These are phyloP conservation scores for Gobionotothen gibberifrons DNA, from an alignment of 2,797 vertebrate species.

Conservation along the genomic window DNA sequence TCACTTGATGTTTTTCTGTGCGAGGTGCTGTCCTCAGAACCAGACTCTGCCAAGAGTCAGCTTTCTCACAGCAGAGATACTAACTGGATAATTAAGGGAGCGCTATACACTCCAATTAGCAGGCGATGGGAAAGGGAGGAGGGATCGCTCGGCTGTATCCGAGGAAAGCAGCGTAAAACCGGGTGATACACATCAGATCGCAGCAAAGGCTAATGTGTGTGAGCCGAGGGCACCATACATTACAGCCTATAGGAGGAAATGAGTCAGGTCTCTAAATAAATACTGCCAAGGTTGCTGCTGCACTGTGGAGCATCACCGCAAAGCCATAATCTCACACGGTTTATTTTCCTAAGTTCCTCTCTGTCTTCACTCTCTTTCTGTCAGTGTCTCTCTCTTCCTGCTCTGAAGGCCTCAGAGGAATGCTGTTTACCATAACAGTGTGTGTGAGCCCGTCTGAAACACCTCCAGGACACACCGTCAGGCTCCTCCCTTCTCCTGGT, in stretches of 20 bases:
- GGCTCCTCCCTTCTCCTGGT: conserved; percentile 43
- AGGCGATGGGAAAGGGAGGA: conserved; percentile 49
- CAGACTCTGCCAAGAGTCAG: conserved; percentile 59
- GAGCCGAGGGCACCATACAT: conserved; percentile 66
- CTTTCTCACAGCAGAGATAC: conserved; percentile 66
- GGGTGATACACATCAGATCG: conserved; percentile 60
- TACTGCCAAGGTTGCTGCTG: conserved; percentile 69
- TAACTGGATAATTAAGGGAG: conserved; percentile 77
- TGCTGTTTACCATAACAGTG: conserved; percentile 62
- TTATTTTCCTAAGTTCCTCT: conserved; percentile 59
- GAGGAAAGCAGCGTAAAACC: conserved; percentile 46
- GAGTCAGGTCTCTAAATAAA: conserved; percentile 76
- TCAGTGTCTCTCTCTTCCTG: conserved; percentile 40
- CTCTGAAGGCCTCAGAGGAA: conserved; percentile 65
- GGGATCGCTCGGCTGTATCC: conserved; percentile 55
- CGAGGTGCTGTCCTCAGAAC: conserved; percentile 51
- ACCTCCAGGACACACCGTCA: conserved; percentile 47
- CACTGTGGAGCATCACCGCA: conserved; percentile 64
- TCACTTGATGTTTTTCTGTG: conserved; percentile 31
- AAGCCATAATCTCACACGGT: conserved; percentile 68
- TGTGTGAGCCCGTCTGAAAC: conserved; percentile 60
- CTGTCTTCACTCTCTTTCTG: conserved; percentile 31
- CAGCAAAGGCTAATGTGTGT: conserved; percentile 64
- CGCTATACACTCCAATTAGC: conserved; percentile 78
- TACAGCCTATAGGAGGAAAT: conserved; percentile 65